Evolutionary conservation across 1,140 invertebrate genomes (phyloP).

Genomic region (Leptinotarsa undecemlineata): DNA sequence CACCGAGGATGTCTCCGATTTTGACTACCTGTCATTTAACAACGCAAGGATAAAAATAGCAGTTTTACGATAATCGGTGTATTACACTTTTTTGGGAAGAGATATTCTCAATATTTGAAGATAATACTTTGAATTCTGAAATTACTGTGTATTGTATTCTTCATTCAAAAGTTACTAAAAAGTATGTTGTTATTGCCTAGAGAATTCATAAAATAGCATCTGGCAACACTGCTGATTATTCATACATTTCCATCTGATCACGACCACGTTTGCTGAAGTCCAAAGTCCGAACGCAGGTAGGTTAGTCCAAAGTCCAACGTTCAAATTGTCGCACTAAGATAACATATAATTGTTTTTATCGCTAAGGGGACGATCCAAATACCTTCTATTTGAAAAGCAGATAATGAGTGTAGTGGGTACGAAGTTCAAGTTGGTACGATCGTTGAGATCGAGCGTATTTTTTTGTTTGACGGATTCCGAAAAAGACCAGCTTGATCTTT

Average conservation of each 20-base stretch:
- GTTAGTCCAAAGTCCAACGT: constrained; percentile 38
- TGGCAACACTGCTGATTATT: neutral
- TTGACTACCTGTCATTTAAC: too few relatives aligned
- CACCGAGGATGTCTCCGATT: too few relatives aligned
- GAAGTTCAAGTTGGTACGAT: neutral
- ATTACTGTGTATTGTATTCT: too few relatives aligned
- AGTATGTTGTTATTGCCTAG: too few relatives aligned
- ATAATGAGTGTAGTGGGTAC: neutral
- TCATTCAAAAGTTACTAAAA: too few relatives aligned
- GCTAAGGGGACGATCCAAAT: neutral
- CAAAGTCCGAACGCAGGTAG: constrained; percentile 31
- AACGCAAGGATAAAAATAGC: too few relatives aligned
- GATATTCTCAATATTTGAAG: too few relatives aligned
- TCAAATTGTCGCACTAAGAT: constrained; percentile 18
- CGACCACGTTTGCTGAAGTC: constrained; percentile 24
- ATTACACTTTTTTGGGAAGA: too few relatives aligned
- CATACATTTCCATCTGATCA: constrained; percentile 1
- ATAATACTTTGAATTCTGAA: too few relatives aligned
- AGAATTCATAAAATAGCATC: too few relatives aligned
- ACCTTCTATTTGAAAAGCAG: neutral
- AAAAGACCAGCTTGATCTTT: neutral
- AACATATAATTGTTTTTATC: constrained; percentile 3
- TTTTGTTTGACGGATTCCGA: neutral
- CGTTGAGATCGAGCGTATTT: neutral
- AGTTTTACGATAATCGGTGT: too few relatives aligned